phyloP scores from a whole-genome alignment of 2,888 invertebrate genomes.

The Polylopha cassiicola region DNA sequence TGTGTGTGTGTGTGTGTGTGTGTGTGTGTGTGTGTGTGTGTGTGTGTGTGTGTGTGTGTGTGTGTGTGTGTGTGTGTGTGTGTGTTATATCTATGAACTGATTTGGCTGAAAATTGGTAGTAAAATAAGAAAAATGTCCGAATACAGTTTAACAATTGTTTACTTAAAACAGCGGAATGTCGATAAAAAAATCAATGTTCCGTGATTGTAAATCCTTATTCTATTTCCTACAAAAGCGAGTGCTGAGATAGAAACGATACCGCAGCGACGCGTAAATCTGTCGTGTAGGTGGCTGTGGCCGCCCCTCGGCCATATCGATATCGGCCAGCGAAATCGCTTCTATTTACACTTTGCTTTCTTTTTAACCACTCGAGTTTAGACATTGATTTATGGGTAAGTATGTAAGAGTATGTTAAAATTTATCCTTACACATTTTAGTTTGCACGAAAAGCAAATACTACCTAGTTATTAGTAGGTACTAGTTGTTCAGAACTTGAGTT shows the following conservation, averaged over 20 bases:
- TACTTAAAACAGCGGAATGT: neutral
- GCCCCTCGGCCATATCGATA: constrained; percentile 27
- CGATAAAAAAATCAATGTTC: constrained; percentile 49
- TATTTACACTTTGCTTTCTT: constrained; percentile 30
- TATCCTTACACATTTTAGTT: constrained; percentile 12
- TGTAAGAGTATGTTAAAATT: constrained; percentile 12
- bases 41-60: too few species aligned
- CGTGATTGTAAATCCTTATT: constrained; percentile 25
- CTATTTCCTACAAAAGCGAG: constrained; percentile 19
- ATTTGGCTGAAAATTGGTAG: too few species aligned
- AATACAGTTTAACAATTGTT: too few species aligned
- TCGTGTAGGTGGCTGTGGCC: constrained; percentile 32
- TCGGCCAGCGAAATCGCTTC: constrained; percentile 31
- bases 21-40: too few species aligned
- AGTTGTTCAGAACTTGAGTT: too few species aligned
- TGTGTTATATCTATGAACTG: too few species aligned
- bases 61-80: too few species aligned
- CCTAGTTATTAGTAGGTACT: too few species aligned
- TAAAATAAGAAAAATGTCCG: too few species aligned
- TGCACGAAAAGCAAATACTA: too few species aligned
- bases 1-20: too few species aligned
- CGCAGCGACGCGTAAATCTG: constrained; percentile 55
- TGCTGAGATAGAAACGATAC: constrained; percentile 11
- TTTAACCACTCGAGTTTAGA: constrained; percentile 28
- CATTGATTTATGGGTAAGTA: constrained; percentile 26